Conservation (phyloP, 2,888 invertebrate genomes). For the Ennomos fuscantarius region DNA sequence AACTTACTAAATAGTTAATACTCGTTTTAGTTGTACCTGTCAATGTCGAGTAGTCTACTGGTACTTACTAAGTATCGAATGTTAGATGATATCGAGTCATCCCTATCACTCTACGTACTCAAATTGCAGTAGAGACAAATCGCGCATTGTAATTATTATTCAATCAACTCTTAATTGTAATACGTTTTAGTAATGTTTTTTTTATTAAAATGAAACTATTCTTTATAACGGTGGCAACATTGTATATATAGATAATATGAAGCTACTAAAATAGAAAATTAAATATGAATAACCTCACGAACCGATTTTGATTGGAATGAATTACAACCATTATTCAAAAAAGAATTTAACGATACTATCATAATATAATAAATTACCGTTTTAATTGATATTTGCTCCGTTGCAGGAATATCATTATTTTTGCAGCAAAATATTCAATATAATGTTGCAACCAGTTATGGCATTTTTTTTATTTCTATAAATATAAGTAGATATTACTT, state of each 20-base stretch:
- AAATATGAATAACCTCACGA: slow-evolving; percentile 22
- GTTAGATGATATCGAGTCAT: slow-evolving; percentile 1
- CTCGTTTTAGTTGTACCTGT: too few species aligned
- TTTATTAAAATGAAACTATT: slow-evolving; percentile 11
- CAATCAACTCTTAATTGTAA: slow-evolving; percentile 24
- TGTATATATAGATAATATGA: background rate
- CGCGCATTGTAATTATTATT: slow-evolving; percentile 27
- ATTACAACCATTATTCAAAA: slow-evolving; percentile 38
- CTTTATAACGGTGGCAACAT: slow-evolving; percentile 24
- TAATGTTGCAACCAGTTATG: slow-evolving; percentile 1
- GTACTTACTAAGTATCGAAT: background rate
- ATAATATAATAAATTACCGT: slow-evolving; percentile 24
- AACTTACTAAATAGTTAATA: too few species aligned
- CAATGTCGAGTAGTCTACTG: too few species aligned
- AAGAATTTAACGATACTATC: slow-evolving; percentile 25
- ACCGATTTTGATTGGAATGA: slow-evolving; percentile 35
- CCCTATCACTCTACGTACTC: slow-evolving; percentile 2
- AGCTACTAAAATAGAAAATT: slow-evolving; percentile 24
- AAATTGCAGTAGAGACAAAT: slow-evolving; percentile 17
- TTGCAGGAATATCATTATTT: background rate
- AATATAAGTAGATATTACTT: background rate
- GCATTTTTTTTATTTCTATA: background rate
- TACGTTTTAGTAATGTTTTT: slow-evolving; percentile 13
- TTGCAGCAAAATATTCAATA: background rate
- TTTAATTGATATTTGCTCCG: slow-evolving; percentile 22